Percentiles rank a stretch among this genome's conserved stretches.
phyloP scores from a whole-genome alignment of 1,140 invertebrate genomes.

The Drosophila hydei region DNA sequence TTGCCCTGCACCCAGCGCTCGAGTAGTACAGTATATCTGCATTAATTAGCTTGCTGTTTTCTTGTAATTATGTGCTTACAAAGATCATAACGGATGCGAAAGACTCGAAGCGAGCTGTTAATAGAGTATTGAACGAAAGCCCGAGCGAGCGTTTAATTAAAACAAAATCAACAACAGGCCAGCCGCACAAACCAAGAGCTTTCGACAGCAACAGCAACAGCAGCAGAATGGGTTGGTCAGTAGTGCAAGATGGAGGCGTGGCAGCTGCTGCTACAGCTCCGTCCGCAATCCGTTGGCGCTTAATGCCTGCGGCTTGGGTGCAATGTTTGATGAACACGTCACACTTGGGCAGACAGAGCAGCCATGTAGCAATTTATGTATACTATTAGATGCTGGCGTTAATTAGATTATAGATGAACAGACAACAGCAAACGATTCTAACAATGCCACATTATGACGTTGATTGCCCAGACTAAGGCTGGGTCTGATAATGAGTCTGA shows the following conservation, averaged over 20 bases:
- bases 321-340: conserved; percentile 80
- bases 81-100: conserved; percentile 2
- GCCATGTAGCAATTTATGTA: conserved; percentile 59
- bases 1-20: not conserved
- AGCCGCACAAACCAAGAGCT: conserved; percentile 14
- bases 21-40: not conserved
- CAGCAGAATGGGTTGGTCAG: conserved; percentile 40
- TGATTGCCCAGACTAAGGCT: conserved; percentile 28
- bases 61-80: not conserved
- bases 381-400: conserved; percentile 36
- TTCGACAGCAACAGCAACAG: conserved; percentile 4
- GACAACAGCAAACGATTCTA: conserved; percentile 1
- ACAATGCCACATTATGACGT: conserved; percentile 22
- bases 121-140: conserved; percentile 55
- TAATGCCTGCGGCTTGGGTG: conserved; percentile 46
- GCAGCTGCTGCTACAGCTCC: conserved; percentile 20
- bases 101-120: not conserved
- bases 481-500: conserved; percentile 12
- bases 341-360: conserved; percentile 55
- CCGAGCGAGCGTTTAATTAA: conserved; percentile 63
- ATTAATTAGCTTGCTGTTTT: not conserved
- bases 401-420: conserved; percentile 51
- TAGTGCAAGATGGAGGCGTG: conserved; percentile 39
- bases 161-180: conserved; percentile 62
- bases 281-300: conserved; percentile 35